Base-by-base conservation (phyloP, 2,797 vertebrate genomes). In the Botia almorhae region DNA sequence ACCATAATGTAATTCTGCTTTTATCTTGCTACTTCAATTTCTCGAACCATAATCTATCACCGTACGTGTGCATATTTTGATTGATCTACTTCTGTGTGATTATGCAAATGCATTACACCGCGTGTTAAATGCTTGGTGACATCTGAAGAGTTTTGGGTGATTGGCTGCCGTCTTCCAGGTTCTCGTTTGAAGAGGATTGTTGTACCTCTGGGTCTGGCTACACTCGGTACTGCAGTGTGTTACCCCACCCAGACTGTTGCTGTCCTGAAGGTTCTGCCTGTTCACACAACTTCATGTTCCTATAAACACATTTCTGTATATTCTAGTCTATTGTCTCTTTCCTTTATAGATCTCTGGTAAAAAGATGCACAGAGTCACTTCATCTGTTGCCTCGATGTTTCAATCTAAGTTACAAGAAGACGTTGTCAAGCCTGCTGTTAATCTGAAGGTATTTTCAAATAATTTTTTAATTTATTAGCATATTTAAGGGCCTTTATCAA, bases 191-290 rank as follows among this genome's bases (percentile, higher is more conserved):
- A 94, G 93, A 95, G 90, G 86, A 87, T 94, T 61, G 84, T 55
- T 33, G 91, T 94, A 82, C 90, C 94, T 0, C 1, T 94, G 80
- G 93, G 92, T 74, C 78, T 96, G 82, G 85, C 89, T 8, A 4
- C 93, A 60, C 83, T 92, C 76, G 94, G 93, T 63, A 80, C 91
- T 69, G 88, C 93, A 50, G 84, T 94, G 76, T 95, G 95, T 83
- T 96, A 95, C 81, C 95, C 95, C 21, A 90, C 89, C 74, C 93
- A 94, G 73, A 92, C 95, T 11, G 87, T 95, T 73, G 83, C 92
- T 64, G 60, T 94, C 83, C 89, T 94, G 73, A 95, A 95, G 93
- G 95, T 88, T 87, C 29, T 29, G 1, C 3, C 14, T 13, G 2
- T 4, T 16, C 17, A 65, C 69, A 58, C 33, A 8, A 23, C 46